A percentile compares a stretch with the other conserved stretches of the same genome.
Conservation (phyloP, 92 coral and sea anemone species). For the Actinernus sp. region DNA sequence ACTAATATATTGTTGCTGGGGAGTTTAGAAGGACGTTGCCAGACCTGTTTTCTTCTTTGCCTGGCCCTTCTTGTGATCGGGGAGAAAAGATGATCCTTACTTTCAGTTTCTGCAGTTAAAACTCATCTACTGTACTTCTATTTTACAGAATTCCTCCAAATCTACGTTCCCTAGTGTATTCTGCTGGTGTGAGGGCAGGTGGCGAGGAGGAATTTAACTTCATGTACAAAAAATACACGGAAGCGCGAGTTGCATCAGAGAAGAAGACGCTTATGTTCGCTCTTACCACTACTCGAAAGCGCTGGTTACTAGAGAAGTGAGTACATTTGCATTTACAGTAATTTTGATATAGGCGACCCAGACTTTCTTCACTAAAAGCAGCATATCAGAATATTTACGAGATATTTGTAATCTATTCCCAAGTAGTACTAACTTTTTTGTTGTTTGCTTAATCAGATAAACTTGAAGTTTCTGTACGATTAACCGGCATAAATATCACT, state of each 20-base stretch:
- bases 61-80: neutral
- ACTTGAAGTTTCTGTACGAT: neutral
- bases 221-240: constrained; percentile 42
- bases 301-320: constrained; percentile 59
- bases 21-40: no score
- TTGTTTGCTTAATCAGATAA: neutral
- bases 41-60: neutral
- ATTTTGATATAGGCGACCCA: neutral
- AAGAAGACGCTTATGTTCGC: constrained; percentile 85
- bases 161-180: constrained; percentile 75
- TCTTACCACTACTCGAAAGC: constrained; percentile 44
- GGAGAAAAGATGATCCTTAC: neutral
- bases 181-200: constrained; percentile 70
- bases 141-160: constrained; percentile 76
- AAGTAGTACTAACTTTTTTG: no score
- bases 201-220: constrained; percentile 51
- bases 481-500: neutral
- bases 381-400: neutral
- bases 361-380: neutral
- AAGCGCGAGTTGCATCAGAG: constrained; percentile 80
- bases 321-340: neutral
- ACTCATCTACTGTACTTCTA: neutral
- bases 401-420: neutral
- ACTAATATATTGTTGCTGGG: no score
- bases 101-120: neutral